Conservation (phyloP, 2,888 invertebrate genomes). For the Ectemnius lituratus region DNA sequence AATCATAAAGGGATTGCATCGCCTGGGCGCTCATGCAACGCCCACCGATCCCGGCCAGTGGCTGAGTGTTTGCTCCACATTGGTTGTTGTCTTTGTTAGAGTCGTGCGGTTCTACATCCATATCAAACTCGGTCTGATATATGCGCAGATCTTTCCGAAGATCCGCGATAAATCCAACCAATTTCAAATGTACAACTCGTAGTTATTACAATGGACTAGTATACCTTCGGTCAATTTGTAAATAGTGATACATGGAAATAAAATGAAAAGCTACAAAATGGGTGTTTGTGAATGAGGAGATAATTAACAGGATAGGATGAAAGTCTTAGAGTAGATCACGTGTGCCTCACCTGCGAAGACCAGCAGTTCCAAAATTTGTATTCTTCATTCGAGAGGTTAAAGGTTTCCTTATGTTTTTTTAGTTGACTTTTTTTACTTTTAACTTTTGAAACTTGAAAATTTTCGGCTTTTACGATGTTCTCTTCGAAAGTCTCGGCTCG, state of each 20-base stretch:
- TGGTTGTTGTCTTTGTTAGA: conserved; percentile 43
- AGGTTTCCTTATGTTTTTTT: conserved; percentile 17
- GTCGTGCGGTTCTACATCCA: conserved; percentile 68
- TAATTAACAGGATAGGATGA: too few species aligned
- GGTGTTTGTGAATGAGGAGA: too few species aligned
- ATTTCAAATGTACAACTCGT: neutral
- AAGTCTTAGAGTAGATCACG: too few species aligned
- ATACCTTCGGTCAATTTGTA: too few species aligned
- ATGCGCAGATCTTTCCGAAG: conserved; percentile 11
- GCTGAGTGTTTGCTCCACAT: conserved; percentile 46
- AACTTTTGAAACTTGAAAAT: conserved; percentile 4
- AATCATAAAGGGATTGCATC: conserved; percentile 90
- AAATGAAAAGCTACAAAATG: too few species aligned
- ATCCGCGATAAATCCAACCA: conserved; percentile 20
- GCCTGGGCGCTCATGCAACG: conserved; percentile 90
- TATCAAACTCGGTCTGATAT: conserved; percentile 46
- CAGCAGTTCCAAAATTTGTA: too few species aligned
- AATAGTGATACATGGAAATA: too few species aligned
- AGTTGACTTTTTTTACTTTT: neutral
- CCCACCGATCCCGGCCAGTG: conserved; percentile 78
- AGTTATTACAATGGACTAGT: too few species aligned
- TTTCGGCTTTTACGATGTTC: conserved; percentile 35
- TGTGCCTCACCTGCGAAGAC: too few species aligned
- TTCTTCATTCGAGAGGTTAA: conserved; percentile 42
- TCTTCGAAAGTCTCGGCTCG: conserved; percentile 9